Percentiles rank a stretch among this genome's conserved stretches.
Conservation (phyloP, 2,888 invertebrate species). For the Leptothorax acervorum region DNA sequence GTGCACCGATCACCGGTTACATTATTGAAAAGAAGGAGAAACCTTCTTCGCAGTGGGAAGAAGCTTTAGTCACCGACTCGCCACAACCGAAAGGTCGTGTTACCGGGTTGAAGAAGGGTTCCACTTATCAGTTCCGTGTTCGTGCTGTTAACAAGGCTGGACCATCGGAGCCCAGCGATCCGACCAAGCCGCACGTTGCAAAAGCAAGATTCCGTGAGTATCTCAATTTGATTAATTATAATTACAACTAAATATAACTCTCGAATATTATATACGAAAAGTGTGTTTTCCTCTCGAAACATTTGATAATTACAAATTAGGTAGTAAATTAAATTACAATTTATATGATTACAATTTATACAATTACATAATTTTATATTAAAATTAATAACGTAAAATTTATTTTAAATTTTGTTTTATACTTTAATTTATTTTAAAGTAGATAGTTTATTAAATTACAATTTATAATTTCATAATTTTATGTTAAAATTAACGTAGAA, state of each 20-base stretch:
- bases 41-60: slow-evolving; percentile 92
- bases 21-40: slow-evolving; percentile 96
- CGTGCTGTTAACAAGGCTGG: slow-evolving; percentile 98
- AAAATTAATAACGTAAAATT: neutral
- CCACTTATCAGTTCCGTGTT: slow-evolving; percentile 98
- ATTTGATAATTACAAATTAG: neutral
- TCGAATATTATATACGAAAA: neutral
- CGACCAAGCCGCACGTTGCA: slow-evolving; percentile 94
- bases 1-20: slow-evolving; percentile 94
- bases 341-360: neutral
- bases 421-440: too few species aligned
- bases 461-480: too few species aligned
- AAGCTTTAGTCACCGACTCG: slow-evolving; percentile 89
- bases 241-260: slow-evolving; percentile 6
- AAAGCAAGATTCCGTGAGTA: slow-evolving; percentile 94
- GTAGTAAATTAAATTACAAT: neutral
- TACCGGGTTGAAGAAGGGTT: slow-evolving; percentile 94
- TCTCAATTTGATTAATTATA: neutral
- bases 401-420: neutral
- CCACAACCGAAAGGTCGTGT: slow-evolving; percentile 94
- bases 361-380: slow-evolving; percentile 2
- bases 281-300: neutral
- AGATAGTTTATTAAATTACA: too few species aligned
- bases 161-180: slow-evolving; percentile 95
- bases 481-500: too few species aligned